Evolutionary conservation across 2,113 vertebrate species (phyloP).

Genomic region (Pandion haliaetus): DNA sequence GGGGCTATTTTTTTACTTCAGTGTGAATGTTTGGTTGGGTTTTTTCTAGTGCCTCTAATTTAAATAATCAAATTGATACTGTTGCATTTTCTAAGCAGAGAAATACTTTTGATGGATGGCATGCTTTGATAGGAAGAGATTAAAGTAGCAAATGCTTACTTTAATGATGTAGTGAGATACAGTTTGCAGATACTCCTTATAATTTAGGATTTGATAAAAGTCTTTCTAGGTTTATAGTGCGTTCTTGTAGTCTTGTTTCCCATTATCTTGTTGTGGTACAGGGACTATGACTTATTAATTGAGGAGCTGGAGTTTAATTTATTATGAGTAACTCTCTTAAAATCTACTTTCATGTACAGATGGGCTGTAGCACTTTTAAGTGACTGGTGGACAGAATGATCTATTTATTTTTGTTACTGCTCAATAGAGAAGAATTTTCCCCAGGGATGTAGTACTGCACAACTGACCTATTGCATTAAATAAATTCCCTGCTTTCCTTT

Average conservation of each 20-base stretch:
- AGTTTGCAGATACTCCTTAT: background rate
- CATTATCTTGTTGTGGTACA: background rate
- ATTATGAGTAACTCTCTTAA: conserved; percentile 12
- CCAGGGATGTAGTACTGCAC: background rate
- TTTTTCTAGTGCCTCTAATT: background rate
- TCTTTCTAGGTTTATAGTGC: background rate
- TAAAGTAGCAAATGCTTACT: background rate
- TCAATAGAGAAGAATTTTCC: conserved; percentile 41
- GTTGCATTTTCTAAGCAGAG: background rate
- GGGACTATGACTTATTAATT: background rate
- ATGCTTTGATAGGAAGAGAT: background rate
- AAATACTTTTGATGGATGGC: background rate
- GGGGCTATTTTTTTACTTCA: background rate
- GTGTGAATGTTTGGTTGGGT: background rate
- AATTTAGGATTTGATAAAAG: background rate
- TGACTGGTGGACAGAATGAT: background rate
- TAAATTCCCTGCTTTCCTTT: conserved; percentile 31
- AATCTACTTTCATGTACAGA: background rate
- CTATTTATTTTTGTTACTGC: conserved; percentile 59
- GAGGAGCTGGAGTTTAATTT: background rate
- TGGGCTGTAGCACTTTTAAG: conserved; percentile 27
- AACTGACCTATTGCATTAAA: conserved; percentile 59
- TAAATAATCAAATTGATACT: background rate
- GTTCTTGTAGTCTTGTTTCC: background rate
- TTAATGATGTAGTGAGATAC: conserved; percentile 13